Percentiles rank a stretch among this genome's conserved stretches.
These are phyloP conservation scores for Danio tinwini DNA, from an alignment of 2,797 vertebrate species.

Conservation along the genomic window DNA sequence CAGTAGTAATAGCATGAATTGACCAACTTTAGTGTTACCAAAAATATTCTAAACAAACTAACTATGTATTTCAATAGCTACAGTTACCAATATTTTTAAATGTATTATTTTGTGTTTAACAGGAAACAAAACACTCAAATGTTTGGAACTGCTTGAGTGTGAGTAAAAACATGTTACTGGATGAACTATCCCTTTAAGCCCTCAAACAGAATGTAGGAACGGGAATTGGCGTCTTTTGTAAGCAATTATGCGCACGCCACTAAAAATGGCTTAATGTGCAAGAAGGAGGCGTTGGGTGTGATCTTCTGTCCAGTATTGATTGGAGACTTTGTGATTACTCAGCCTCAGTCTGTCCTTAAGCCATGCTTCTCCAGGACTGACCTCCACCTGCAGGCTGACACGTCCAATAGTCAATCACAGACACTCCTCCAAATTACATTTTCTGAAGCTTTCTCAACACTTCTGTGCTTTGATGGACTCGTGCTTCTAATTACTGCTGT, in stretches of 20 bases:
- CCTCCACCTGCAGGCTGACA: slow-evolving; percentile 41
- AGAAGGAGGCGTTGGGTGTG: slow-evolving; percentile 23
- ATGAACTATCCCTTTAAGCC: slow-evolving; percentile 34
- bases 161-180: too few relatives aligned
- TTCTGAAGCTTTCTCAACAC: slow-evolving; percentile 10
- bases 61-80: too few relatives aligned
- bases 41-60: too few relatives aligned
- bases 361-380: slow-evolving; percentile 21
- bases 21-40: too few relatives aligned
- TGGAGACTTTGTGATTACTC: slow-evolving; percentile 50
- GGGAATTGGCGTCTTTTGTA: slow-evolving; percentile 10
- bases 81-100: too few relatives aligned
- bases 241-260: slow-evolving; percentile 35
- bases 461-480: slow-evolving; percentile 15
- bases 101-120: too few relatives aligned
- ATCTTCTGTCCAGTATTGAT: slow-evolving; percentile 52
- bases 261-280: slow-evolving; percentile 50
- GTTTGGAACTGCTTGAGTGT: too few relatives aligned
- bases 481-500: slow-evolving; percentile 1
- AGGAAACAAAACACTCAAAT: too few relatives aligned
- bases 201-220: slow-evolving; percentile 36
- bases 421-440: slow-evolving; percentile 15
- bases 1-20: too few relatives aligned
- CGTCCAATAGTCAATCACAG: slow-evolving; percentile 37
- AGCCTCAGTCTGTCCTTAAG: slow-evolving; percentile 42